These are phyloP conservation scores for Hemiscyllium ocellatum DNA, from an alignment of 2,113 vertebrate genomes.

Conservation along the genomic window DNA sequence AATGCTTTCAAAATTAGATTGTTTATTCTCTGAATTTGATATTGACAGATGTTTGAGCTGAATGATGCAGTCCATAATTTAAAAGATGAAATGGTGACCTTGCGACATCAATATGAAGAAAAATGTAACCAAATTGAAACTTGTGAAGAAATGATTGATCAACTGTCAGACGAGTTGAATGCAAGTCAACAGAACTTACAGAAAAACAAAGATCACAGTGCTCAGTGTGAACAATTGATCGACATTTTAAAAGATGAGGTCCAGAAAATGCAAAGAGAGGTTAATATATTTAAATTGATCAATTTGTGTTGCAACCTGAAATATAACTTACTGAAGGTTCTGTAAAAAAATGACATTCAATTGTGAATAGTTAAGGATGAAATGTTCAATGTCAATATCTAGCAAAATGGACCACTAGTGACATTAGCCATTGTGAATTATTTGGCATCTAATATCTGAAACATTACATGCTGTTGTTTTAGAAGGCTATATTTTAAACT, in stretches of 20 bases:
- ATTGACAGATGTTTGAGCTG: conserved; percentile 45
- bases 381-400: neutral
- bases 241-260: conserved; percentile 44
- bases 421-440: neutral
- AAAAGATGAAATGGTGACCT: conserved; percentile 50
- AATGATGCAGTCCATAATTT: conserved; percentile 42
- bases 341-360: neutral
- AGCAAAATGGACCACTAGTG: neutral
- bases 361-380: neutral
- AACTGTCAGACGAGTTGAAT: conserved; percentile 53
- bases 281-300: conserved; percentile 36
- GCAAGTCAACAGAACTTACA: conserved; percentile 46
- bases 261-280: conserved; percentile 48
- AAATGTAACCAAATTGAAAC: conserved; percentile 54
- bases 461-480: neutral
- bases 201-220: conserved; percentile 46
- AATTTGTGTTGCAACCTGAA: neutral
- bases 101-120: conserved; percentile 47
- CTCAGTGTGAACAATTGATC: conserved; percentile 44
- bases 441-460: neutral
- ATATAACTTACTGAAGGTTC: neutral
- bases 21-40: conserved; percentile 11
- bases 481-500: neutral
- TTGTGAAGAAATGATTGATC: conserved; percentile 52
- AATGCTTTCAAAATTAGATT: neutral